Conservation (phyloP, 2,797 vertebrate species). For the Rhinichthys osculus region DNA sequence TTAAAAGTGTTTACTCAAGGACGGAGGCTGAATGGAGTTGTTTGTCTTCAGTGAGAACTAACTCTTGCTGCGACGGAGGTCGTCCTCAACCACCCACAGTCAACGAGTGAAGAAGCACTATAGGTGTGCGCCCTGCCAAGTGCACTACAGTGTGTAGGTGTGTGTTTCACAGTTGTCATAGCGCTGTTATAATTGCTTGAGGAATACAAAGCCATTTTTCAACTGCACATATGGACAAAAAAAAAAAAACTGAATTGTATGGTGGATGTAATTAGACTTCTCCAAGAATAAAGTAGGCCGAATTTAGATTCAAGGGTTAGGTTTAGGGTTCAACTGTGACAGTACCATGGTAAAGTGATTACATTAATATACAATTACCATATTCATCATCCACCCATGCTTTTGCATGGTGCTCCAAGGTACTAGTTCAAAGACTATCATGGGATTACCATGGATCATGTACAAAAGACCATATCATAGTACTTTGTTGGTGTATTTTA, state of each 20-base stretch:
- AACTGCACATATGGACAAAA: background rate
- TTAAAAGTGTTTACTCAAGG: constrained; percentile 15
- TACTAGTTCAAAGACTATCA: no score
- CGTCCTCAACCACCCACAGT: constrained; percentile 50
- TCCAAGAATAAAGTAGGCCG: background rate
- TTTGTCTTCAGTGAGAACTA: constrained; percentile 14
- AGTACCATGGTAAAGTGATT: background rate
- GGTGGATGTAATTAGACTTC: background rate
- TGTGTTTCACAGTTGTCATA: constrained; percentile 29
- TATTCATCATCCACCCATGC: no score
- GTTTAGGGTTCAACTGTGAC: background rate
- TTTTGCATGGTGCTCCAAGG: no score
- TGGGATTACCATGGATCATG: no score
- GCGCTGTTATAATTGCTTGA: background rate
- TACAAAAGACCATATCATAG: no score
- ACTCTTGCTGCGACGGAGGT: background rate
- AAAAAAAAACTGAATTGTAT: background rate
- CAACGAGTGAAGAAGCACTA: constrained; percentile 62
- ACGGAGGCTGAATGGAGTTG: constrained; percentile 26
- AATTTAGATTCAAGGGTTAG: background rate
- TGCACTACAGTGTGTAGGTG: constrained; percentile 12
- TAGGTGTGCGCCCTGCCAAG: constrained; percentile 40
- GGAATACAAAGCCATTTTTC: constrained; percentile 15
- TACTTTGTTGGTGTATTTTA: no score
- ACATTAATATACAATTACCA: background rate